phyloP scores from a whole-genome alignment of 2,797 vertebrate genomes.

The Mallotus villosus region DNA sequence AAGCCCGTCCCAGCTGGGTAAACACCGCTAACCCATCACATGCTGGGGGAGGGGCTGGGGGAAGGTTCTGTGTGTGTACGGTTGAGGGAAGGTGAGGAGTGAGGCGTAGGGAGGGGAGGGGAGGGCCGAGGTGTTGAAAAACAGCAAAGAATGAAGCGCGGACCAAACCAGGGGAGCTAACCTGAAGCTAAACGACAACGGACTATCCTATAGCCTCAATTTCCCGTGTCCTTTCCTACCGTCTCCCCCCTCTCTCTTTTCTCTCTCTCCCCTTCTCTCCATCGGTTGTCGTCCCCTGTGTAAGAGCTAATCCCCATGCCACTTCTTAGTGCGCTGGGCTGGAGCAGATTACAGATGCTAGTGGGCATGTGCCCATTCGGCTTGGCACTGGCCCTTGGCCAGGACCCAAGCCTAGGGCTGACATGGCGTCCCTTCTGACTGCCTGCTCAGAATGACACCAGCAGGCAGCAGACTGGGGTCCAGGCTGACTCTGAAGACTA shows the following conservation, averaged over 20 bases:
- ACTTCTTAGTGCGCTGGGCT: constrained; percentile 74
- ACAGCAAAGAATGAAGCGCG: constrained; percentile 25
- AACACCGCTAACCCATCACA: constrained; percentile 36
- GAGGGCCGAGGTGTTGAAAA: too few species aligned
- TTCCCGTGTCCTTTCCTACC: background rate
- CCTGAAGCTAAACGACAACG: constrained; percentile 18
- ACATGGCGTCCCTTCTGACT: constrained; percentile 63
- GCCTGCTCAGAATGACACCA: constrained; percentile 65
- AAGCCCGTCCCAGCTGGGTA: constrained; percentile 61
- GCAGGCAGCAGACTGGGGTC: constrained; percentile 4
- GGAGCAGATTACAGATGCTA: constrained; percentile 80
- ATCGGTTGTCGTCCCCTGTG: constrained; percentile 21
- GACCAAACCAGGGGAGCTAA: constrained; percentile 38
- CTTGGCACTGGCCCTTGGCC: constrained; percentile 64
- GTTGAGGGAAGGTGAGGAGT: constrained; percentile 26
- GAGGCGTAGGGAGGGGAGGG: constrained; percentile 11
- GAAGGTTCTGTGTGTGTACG: background rate
- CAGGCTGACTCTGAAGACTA: background rate
- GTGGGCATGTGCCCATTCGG: constrained; percentile 66
- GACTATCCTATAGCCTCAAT: background rate
- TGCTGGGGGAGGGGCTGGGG: background rate
- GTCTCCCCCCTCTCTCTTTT: background rate
- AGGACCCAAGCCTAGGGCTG: constrained; percentile 69
- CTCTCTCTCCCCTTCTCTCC: background rate
- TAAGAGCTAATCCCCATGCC: constrained; percentile 67